phyloP scores from a whole-genome alignment of 1,140 invertebrate genomes.

The Drosophila parabipectinata region DNA sequence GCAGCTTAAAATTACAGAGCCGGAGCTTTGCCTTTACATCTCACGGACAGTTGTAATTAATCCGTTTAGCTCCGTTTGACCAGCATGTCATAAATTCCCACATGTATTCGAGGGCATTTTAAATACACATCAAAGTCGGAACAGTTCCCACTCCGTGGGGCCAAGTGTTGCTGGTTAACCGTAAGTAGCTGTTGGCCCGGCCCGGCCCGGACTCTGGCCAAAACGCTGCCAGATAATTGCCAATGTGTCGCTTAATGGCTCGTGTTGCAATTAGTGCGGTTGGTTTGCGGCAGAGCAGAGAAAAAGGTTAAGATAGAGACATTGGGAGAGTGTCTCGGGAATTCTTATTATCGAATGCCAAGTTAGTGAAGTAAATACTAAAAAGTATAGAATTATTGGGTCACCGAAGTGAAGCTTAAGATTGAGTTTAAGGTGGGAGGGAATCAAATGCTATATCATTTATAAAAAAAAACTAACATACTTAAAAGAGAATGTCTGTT shows the following conservation, averaged over 20 bases:
- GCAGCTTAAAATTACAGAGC: conserved; percentile 54
- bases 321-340: conserved; percentile 17
- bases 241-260: conserved; percentile 71
- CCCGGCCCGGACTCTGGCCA: conserved; percentile 23
- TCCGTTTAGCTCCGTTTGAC: conserved; percentile 67
- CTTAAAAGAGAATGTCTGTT: not conserved
- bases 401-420: conserved; percentile 3
- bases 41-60: conserved; percentile 42
- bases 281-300: conserved; percentile 12
- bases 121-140: conserved; percentile 74
- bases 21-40: conserved; percentile 1
- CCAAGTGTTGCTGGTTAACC: conserved; percentile 81
- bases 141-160: not conserved
- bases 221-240: conserved; percentile 68
- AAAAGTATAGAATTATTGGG: conserved; percentile 18
- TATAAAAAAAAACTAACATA: not conserved
- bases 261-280: conserved; percentile 77
- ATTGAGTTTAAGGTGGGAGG: not conserved
- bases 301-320: conserved; percentile 30
- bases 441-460: not conserved
- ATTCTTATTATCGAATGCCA: conserved; percentile 20
- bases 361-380: conserved; percentile 20
- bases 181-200: conserved; percentile 61
- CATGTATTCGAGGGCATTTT: conserved; percentile 59
- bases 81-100: conserved; percentile 74